Evolutionary conservation across 2,888 invertebrate genomes (phyloP), one percentile per base, ranked within the genome.

Genomic region (Sipunculus nudus): DNA sequence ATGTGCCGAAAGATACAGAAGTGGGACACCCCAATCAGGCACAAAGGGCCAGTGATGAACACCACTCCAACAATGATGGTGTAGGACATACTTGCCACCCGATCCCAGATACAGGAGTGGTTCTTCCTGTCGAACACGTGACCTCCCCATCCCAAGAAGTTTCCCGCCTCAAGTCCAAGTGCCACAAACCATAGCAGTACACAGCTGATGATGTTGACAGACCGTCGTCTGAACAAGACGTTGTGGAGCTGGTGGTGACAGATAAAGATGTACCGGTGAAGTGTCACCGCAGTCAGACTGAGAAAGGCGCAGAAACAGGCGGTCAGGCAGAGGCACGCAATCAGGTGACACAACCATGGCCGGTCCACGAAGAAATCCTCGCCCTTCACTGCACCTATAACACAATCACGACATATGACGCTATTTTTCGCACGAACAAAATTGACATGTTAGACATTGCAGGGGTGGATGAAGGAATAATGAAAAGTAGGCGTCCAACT

Each of bases 261-360:
- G 46, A 75, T 65, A 54, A 69, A 74, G 48, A 72, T 50, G 45
- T 72, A 78, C 2, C 78, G 67, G 66, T 78, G 77, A 32, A 77
- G n/a, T 29, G 75, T 73, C 41, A 77, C 59, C 59, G 75, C 55
- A 13, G 73, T 70, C 26, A 79, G 72, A 47, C 71, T 76, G n/a
- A 75, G 59, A 58, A 79, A 75, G 39, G 79, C 77, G 52, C 78
- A 78, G 63, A 79, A 75, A 48, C 79, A 79, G 16, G 77, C 77
- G 0, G 76, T 75, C 38, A 78, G 66, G 52, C 79, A 79, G 54
- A 77, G 59, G 48, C 72, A 64, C 47, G 76, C 76, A 1, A 78
- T 68, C 0, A 72, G 35, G 49, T 75, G 69, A 64, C 78, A 79
- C 29, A 78, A 59, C 58, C 68, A 57, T 31, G 59, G 58, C 13